These are phyloP conservation scores for Chaetodon trifasciatus DNA, from an alignment of 2,797 vertebrate species.

Conservation along the genomic window DNA sequence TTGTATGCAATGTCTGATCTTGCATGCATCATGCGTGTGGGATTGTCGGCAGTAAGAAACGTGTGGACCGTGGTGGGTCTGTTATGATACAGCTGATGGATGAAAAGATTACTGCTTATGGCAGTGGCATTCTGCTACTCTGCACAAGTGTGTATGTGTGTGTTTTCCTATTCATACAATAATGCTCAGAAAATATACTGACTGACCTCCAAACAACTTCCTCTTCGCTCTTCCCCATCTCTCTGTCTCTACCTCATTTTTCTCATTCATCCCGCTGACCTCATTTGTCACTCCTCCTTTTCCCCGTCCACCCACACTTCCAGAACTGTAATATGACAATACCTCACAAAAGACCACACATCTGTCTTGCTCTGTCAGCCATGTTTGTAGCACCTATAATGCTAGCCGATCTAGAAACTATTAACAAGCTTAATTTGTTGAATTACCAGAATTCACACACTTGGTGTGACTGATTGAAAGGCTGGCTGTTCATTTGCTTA, in stretches of 20 bases:
- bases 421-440: constrained; percentile 42
- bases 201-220: constrained; percentile 55
- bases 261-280: constrained; percentile 33
- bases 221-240: constrained; percentile 8
- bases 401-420: not conserved
- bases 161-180: constrained; percentile 50
- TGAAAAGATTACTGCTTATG: constrained; percentile 70
- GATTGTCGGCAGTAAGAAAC: constrained; percentile 48
- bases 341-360: constrained; percentile 4
- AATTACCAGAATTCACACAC: constrained; percentile 28
- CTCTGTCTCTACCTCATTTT: constrained; percentile 19
- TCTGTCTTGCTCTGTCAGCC: not conserved
- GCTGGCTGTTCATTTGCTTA: constrained; percentile 38
- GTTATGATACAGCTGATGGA: constrained; percentile 71
- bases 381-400: not conserved
- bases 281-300: constrained; percentile 32
- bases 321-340: not conserved
- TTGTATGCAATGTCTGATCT: constrained; percentile 44
- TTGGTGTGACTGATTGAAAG: constrained; percentile 21
- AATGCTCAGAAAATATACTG: constrained; percentile 44
- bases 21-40: constrained; percentile 51
- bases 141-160: constrained; percentile 7
- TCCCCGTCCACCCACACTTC: constrained; percentile 14
- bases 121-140: constrained; percentile 52
- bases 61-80: constrained; percentile 59